These are phyloP conservation scores for Lithophane semibrunnea DNA, from an alignment of 2,888 invertebrate species.

Conservation along the genomic window DNA sequence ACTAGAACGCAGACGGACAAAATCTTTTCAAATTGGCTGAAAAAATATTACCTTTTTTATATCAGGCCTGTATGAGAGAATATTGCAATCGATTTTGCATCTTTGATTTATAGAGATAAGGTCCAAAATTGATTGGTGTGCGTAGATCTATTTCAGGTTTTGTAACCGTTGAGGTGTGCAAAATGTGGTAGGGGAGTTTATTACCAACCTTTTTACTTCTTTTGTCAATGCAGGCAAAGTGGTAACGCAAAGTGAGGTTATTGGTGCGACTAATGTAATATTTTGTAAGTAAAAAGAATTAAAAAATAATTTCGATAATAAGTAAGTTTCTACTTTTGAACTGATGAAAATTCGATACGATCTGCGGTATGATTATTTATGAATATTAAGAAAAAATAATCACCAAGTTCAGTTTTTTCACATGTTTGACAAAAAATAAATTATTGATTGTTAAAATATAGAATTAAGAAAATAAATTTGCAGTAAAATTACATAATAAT, in stretches of 20 bases:
- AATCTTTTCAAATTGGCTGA: neutral
- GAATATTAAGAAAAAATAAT: neutral
- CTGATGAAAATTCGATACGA: neutral
- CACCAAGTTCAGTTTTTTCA: too few species aligned
- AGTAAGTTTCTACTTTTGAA: neutral
- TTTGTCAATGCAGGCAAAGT: neutral
- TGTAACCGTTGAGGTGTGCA: conserved; percentile 22
- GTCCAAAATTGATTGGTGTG: conserved; percentile 1
- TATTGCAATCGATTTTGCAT: conserved; percentile 7
- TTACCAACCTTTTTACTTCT: conserved; percentile 29
- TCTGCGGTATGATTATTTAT: neutral
- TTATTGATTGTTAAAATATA: neutral
- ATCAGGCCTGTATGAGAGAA: neutral
- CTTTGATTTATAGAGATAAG: accelerated
- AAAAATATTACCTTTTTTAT: neutral
- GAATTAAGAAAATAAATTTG: too few species aligned
- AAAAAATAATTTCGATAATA: neutral
- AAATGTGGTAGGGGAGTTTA: conserved; percentile 31
- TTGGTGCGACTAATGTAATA: neutral
- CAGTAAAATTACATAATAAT: neutral
- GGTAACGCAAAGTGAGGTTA: neutral
- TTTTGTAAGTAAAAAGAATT: neutral
- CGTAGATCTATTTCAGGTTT: conserved; percentile 36
- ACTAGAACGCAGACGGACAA: neutral
- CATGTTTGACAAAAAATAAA: too few species aligned